phyloP scores from a whole-genome alignment of 2,888 invertebrate species.

The Fragum whitleyi region DNA sequence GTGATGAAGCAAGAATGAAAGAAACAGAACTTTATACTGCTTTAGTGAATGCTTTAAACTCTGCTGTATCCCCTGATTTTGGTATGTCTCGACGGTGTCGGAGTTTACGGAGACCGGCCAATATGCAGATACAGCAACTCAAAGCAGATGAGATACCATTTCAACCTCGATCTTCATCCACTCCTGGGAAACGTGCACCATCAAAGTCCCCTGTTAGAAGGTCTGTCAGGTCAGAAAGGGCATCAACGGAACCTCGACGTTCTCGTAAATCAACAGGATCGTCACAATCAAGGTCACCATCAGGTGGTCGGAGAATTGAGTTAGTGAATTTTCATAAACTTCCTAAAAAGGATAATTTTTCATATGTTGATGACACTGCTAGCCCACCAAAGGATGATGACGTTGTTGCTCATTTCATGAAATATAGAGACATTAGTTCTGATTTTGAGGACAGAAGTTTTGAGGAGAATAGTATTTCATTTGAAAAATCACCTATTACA shows the following conservation, averaged over 20 bases:
- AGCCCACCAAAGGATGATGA: constrained; percentile 81
- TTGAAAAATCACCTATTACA: constrained; percentile 46
- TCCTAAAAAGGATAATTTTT: constrained; percentile 82
- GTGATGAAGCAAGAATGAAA: constrained; percentile 57
- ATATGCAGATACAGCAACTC: constrained; percentile 70
- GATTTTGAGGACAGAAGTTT: constrained; percentile 13
- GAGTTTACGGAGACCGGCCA: constrained; percentile 67
- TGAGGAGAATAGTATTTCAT: constrained; percentile 21
- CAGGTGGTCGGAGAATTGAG: constrained; percentile 75
- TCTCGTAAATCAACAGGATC: constrained; percentile 60
- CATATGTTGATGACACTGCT: constrained; percentile 84
- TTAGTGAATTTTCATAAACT: constrained; percentile 78
- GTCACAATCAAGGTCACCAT: constrained; percentile 75
- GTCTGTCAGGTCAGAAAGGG: constrained; percentile 41
- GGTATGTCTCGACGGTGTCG: constrained; percentile 54
- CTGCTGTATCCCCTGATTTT: constrained; percentile 24
- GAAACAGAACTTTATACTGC: constrained; percentile 65
- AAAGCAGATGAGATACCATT: constrained; percentile 69
- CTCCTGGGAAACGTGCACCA: constrained; percentile 51
- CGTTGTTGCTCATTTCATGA: constrained; percentile 67
- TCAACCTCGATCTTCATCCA: constrained; percentile 55
- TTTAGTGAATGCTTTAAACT: constrained; percentile 60
- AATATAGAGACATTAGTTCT: constrained; percentile 34
- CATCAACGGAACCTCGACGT: constrained; percentile 29
- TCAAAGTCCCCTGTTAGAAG: constrained; percentile 59